Evolutionary conservation across 2,113 vertebrate genomes (phyloP), one percentile per base, ranked within the genome.

Genomic region (Ochotona princeps): DNA sequence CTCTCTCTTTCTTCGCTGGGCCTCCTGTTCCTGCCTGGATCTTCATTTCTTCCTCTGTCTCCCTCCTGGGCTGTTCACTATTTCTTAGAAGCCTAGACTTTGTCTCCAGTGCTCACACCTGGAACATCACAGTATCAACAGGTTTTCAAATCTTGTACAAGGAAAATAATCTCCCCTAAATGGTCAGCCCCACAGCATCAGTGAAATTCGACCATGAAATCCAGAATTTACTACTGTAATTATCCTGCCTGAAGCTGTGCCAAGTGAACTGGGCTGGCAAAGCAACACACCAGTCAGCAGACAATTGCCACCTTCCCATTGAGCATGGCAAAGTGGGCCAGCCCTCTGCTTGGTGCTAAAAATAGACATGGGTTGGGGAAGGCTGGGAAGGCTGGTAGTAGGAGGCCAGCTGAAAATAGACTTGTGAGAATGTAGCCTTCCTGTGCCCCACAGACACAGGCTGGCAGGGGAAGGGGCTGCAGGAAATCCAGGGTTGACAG

Each of bases 401-500:
- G 20, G 67, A 73, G 47, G 57, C 1, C 1, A 91, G 93, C 96
- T 97, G 93, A 97, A 96, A 96, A 95, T 96, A 94, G 2, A 0
- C 75, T 60, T 85, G 20, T 47, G 60, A 63, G 35, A 83, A 67
- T 61, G 17, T 23, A 73, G 44, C 51, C 57, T 94, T 93, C 76
- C 86, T 87, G 72, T 57, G 80, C 35, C 83, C 51, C 60, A 28
- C 32, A 72, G 83, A 83, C 30, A 15, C n/a, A 76, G 89, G 75
- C 93, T 49, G n/a, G 47, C n/a, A 74, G 3, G 8, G 84, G 51
- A n/a, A 51, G 51, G 20, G 63, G 38, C 49, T 49, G 25, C 2
- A 0, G 80, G 73, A 93, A 65, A 57, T 44, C 92, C 30, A 70
- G 67, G 72, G 83, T 87, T 38, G 8, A 5, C 91, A 94, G 90